A percentile compares a stretch with the other conserved stretches of the same genome.
These are phyloP conservation scores for Sebastes minor DNA, from an alignment of 2,797 vertebrate species.

Conservation along the genomic window DNA sequence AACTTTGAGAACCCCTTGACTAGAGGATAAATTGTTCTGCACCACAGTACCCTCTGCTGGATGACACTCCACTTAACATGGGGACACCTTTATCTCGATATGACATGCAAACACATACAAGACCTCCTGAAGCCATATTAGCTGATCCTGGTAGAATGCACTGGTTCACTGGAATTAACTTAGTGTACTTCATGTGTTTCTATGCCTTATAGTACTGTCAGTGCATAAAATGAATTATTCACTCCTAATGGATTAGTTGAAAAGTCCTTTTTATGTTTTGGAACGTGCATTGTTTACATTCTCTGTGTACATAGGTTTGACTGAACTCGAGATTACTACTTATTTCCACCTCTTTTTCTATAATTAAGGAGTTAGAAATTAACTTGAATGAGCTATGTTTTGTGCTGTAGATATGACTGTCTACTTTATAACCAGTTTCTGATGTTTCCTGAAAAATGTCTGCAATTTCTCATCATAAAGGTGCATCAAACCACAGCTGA, in stretches of 20 bases:
- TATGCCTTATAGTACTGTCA: not conserved
- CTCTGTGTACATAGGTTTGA: not conserved
- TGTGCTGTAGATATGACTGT: not conserved
- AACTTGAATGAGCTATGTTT: not conserved
- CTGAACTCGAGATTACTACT: not conserved
- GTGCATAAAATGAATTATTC: not conserved
- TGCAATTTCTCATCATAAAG: conserved; percentile 45
- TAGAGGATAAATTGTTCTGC: not conserved
- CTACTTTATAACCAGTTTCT: not conserved
- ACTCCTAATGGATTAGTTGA: not conserved
- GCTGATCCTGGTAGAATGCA: conserved; percentile 28
- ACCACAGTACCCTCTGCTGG: conserved; percentile 31
- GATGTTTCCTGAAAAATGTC: not conserved
- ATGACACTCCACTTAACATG: not conserved
- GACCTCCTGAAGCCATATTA: conserved; percentile 25
- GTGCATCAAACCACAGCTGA: conserved; percentile 81
- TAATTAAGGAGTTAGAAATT: not conserved
- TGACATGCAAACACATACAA: not conserved
- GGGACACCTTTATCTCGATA: too few relatives aligned
- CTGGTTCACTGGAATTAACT: not conserved
- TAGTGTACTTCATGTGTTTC: not conserved
- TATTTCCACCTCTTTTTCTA: not conserved
- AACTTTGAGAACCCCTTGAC: too few relatives aligned
- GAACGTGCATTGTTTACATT: not conserved
- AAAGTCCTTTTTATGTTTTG: not conserved